Evolutionary conservation across 2,888 invertebrate species (phyloP).

Genomic region (Panopea generosa): DNA sequence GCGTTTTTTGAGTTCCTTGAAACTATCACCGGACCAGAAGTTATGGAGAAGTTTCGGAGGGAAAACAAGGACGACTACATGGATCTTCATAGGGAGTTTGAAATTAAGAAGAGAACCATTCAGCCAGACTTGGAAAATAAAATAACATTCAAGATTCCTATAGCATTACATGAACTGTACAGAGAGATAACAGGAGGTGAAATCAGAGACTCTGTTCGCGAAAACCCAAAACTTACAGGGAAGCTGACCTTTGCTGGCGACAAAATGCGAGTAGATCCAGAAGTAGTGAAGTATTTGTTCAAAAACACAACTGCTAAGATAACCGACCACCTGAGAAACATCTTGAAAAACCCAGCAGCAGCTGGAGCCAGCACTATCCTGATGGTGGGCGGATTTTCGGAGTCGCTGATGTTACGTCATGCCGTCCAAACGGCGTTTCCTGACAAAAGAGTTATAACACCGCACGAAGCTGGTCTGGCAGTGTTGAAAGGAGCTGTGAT

Average conservation of each 20-base stretch:
- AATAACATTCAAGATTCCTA: constrained; percentile 46
- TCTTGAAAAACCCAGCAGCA: not conserved
- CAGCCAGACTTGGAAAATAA: constrained; percentile 25
- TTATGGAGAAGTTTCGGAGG: constrained; percentile 19
- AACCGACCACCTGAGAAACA: constrained; percentile 10
- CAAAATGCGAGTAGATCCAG: constrained; percentile 38
- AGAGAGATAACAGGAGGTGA: constrained; percentile 27
- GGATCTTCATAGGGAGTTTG: constrained; percentile 48
- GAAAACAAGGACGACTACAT: constrained; percentile 40
- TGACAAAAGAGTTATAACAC: constrained; percentile 34
- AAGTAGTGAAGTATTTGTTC: constrained; percentile 11
- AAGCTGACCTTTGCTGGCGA: constrained; percentile 32
- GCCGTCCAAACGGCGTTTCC: constrained; percentile 30
- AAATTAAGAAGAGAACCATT: constrained; percentile 49
- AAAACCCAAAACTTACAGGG: constrained; percentile 6
- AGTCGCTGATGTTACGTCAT: constrained; percentile 40
- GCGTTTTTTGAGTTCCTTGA: constrained; percentile 38
- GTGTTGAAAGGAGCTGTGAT: constrained; percentile 56
- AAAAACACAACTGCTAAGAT: constrained; percentile 14
- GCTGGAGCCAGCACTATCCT: constrained; percentile 26
- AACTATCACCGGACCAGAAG: constrained; percentile 9
- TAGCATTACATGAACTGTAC: constrained; percentile 9
- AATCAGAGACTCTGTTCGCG: constrained; percentile 19
- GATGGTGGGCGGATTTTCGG: constrained; percentile 60
- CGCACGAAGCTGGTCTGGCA: constrained; percentile 48